A percentile compares a stretch with the other conserved stretches of the same genome.
Conservation (phyloP, 2,888 invertebrate species). For the Ditula angustiorana region DNA sequence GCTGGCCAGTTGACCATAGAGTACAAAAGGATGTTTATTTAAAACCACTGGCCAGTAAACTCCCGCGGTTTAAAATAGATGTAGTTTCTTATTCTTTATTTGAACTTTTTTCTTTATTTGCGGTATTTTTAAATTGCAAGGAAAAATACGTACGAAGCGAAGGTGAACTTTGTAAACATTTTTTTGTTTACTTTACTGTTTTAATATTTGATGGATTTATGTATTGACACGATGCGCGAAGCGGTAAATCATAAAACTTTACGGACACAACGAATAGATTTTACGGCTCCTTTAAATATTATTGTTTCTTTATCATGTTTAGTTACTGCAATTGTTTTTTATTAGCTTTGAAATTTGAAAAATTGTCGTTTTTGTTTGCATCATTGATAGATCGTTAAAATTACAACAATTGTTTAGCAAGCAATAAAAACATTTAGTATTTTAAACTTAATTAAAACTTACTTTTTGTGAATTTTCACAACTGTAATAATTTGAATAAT, state of each 20-base stretch:
- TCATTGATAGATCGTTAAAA: no score
- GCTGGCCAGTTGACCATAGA: slow-evolving; percentile 27
- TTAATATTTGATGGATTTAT: not conserved
- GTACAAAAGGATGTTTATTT: slow-evolving; percentile 16
- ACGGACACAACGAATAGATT: not conserved
- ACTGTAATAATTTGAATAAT: no score
- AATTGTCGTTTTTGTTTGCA: no score
- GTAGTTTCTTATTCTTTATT: slow-evolving; percentile 7
- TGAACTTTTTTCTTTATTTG: slow-evolving; percentile 6
- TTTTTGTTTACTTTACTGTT: slow-evolving; percentile 1
- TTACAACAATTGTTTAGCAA: no score
- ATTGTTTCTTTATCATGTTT: not conserved
- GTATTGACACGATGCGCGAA: not conserved
- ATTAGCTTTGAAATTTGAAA: no score
- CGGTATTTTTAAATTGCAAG: not conserved
- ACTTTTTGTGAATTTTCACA: no score
- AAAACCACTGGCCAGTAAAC: slow-evolving; percentile 19
- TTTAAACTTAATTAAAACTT: no score
- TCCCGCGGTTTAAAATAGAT: slow-evolving; percentile 14
- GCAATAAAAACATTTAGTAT: no score
- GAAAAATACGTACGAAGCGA: not conserved
- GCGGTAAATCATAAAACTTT: not conserved
- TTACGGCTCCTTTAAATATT: not conserved
- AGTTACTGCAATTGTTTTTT: not conserved
- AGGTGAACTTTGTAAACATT: not conserved